phyloP scores from a whole-genome alignment of 1,140 invertebrate genomes.

The Schlechtendalia chinensis region DNA sequence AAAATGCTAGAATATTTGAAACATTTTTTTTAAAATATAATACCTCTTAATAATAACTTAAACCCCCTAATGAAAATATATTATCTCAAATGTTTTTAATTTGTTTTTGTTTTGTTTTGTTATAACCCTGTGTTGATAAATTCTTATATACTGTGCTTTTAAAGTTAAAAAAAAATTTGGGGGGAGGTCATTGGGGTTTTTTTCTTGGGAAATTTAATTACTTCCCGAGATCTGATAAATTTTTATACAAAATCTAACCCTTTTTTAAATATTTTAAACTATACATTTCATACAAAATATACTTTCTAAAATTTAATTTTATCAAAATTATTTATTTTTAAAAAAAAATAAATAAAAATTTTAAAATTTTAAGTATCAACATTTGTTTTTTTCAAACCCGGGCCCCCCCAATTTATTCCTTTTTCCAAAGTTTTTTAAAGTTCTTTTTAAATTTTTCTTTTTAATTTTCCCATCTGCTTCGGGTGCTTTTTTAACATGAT shows the following conservation, averaged over 20 bases:
- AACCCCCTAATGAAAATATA: too few species aligned
- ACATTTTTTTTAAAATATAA: too few species aligned
- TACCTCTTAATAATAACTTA: too few species aligned
- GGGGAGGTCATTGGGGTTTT: too few species aligned
- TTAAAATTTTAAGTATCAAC: slow-evolving; percentile 12
- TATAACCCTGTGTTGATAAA: too few species aligned
- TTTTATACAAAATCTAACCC: background rate
- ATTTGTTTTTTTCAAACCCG: slow-evolving; percentile 49
- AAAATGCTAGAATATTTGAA: too few species aligned
- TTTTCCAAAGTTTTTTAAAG: slow-evolving; percentile 80
- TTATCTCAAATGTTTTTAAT: too few species aligned
- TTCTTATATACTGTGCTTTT: too few species aligned
- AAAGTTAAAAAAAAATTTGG: too few species aligned
- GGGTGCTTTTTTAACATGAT: slow-evolving; percentile 78
- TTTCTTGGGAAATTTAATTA: background rate
- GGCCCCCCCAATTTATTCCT: slow-evolving; percentile 78
- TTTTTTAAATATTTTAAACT: background rate
- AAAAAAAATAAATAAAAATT: slow-evolving; percentile 12
- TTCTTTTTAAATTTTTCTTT: slow-evolving; percentile 69
- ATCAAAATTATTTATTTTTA: slow-evolving; percentile 4
- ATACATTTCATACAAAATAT: background rate
- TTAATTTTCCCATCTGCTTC: slow-evolving; percentile 64
- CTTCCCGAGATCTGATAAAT: background rate
- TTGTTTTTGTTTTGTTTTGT: too few species aligned
- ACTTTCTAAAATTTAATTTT: slow-evolving; percentile 7